phyloP scores from a whole-genome alignment of 2,888 invertebrate genomes.

The Acrocera orbiculus region DNA sequence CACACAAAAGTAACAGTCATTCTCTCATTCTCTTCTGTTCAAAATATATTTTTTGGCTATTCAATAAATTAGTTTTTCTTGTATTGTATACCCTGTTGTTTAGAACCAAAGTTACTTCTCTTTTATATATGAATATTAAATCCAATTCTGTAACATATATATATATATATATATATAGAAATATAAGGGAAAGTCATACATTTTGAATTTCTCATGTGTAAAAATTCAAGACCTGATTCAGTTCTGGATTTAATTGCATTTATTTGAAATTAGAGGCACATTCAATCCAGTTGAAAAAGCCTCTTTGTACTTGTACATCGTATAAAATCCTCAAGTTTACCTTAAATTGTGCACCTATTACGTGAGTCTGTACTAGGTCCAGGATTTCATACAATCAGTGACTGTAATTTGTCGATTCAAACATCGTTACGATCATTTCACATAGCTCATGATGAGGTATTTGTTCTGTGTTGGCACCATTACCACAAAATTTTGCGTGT shows the following conservation, averaged over 20 bases:
- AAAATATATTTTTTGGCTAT: no score
- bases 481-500: conserved; percentile 12
- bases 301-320: conserved; percentile 7
- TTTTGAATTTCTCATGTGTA: conserved; percentile 6
- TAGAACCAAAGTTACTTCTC: no score
- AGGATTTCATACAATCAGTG: conserved; percentile 16
- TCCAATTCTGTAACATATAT: no score
- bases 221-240: conserved; percentile 6
- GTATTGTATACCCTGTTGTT: no score
- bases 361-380: conserved; percentile 10
- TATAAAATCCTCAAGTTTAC: conserved; percentile 10
- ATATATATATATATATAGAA: no score
- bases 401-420: conserved; percentile 20
- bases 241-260: conserved; percentile 12
- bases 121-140: no score
- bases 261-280: conserved; percentile 12
- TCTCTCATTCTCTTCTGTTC: no score
- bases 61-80: no score
- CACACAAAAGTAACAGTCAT: no score
- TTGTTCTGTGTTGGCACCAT: conserved; percentile 13
- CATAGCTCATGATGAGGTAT: conserved; percentile 17
- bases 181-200: neutral
- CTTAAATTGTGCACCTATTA: conserved; percentile 13
- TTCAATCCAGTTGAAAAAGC: conserved; percentile 9
- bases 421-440: conserved; percentile 20